Evolutionary conservation across 2,113 vertebrate genomes (phyloP), one percentile per base, ranked within the genome.

Genomic region (Podarcis cretensis): DNA sequence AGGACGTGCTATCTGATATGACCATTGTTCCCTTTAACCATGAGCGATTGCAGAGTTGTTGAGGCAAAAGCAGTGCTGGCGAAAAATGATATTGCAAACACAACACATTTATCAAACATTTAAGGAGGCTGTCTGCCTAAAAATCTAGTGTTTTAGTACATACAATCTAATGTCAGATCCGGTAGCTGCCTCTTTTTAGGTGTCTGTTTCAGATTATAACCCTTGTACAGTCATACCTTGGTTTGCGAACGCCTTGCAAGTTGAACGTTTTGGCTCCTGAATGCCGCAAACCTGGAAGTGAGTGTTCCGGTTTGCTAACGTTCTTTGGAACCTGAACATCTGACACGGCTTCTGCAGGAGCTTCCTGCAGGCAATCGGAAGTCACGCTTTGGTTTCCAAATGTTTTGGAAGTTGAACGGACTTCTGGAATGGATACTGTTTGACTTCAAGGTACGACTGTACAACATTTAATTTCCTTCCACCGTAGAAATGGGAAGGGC

Each of bases 1-100:
- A 83, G 87, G 73, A 9, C 1, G 0, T 86, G 40, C 74, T 89
- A 83, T 82, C 81, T 93, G 84, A 89, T 91, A 87, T 2, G 76
- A 89, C 86, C 89, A 86, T 85, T 65, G 83, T 89, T 90, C 83
- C 75, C 0, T 2, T 82, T 90, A 20, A 27, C 73, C 16, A 7
- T 69, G 59, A 69, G 40, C 69, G 73, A 84, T 13, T 84, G 59
- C 71, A 78, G 40, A 12, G 40, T 54, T 77, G 81, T 37, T 77
- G 63, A 68, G 40, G 43, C 40, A 57, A 77, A 89, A 40, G 21
- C n/a, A 84, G n/a, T 43, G n/a, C 63, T 77, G 30, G 63, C 68
- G 68, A 77, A 89, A 77, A 83, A 83, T 66, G 71, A 48, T 76
- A 75, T 32, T 82, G 57, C 59, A 83, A 88, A 83, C 40, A 75